A percentile compares a stretch with the other conserved stretches of the same genome.
These are phyloP conservation scores for Dynastes tityus DNA, from an alignment of 2,888 invertebrate genomes.

Conservation along the genomic window DNA sequence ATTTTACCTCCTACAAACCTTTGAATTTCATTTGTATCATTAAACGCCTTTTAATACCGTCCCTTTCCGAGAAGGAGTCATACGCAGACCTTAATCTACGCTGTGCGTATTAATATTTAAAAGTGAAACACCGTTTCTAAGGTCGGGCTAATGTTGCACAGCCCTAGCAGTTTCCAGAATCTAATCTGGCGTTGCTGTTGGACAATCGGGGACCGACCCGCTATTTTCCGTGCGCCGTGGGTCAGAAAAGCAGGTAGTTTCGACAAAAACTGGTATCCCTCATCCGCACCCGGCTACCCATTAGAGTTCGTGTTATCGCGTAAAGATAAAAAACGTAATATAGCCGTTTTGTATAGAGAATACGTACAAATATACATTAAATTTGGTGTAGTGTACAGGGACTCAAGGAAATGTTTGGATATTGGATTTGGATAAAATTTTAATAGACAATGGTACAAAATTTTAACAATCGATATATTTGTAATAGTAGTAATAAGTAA, in stretches of 20 bases:
- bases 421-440: too few species aligned
- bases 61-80: not conserved
- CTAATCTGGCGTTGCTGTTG: slow-evolving; percentile 21
- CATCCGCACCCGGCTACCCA: slow-evolving; percentile 27
- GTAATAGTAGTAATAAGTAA: too few species aligned
- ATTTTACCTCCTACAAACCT: not conserved
- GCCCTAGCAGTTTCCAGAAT: slow-evolving; percentile 20
- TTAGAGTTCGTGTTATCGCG: slow-evolving; percentile 29
- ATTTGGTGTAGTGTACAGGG: not conserved
- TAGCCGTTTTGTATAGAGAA: slow-evolving; percentile 28
- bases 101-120: slow-evolving; percentile 25
- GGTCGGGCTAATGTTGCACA: slow-evolving; percentile 1
- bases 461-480: too few species aligned
- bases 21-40: slow-evolving; percentile 4
- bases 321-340: slow-evolving; percentile 33
- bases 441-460: too few species aligned
- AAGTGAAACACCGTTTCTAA: not conserved
- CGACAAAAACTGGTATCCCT: slow-evolving; percentile 44
- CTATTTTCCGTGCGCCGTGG: slow-evolving; percentile 27
- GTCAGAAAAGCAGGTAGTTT: slow-evolving; percentile 41
- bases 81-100: not conserved
- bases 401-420: not conserved
- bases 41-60: slow-evolving; percentile 5
- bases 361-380: not conserved
- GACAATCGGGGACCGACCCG: not conserved